Evolutionary conservation across 2,113 vertebrate genomes (phyloP).

Genomic region (Thomomys bottae): DNA sequence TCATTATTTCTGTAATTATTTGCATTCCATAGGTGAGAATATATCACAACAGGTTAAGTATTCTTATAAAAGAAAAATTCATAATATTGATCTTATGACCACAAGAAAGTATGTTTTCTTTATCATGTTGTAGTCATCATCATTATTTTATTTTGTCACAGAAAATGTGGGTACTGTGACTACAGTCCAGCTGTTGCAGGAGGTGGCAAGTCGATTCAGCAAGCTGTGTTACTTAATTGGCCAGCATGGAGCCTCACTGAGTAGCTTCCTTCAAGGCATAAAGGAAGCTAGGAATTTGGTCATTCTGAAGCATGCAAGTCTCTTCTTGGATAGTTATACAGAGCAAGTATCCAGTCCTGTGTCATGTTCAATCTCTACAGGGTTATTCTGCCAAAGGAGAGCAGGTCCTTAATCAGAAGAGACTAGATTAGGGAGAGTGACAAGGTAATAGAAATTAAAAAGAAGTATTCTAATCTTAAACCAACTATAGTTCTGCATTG

Average conservation of each 20-base stretch:
- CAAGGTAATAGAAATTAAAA: constrained; percentile 60
- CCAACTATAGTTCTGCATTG: constrained; percentile 43
- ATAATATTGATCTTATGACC: not conserved
- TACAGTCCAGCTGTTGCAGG: constrained; percentile 90
- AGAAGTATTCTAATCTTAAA: constrained; percentile 56
- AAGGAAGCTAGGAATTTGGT: constrained; percentile 91
- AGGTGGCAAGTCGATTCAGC: constrained; percentile 90
- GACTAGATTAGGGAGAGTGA: constrained; percentile 73
- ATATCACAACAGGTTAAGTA: not conserved
- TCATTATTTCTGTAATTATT: constrained; percentile 1
- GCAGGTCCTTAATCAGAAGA: constrained; percentile 70
- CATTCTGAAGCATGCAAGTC: constrained; percentile 90
- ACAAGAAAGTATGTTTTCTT: constrained; percentile 12
- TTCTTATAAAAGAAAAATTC: constrained; percentile 14
- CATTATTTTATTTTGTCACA: constrained; percentile 80
- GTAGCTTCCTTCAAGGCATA: constrained; percentile 90
- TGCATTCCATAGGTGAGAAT: not conserved
- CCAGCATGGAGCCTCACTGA: constrained; percentile 93
- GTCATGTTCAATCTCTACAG: constrained; percentile 75
- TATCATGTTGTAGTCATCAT: not conserved
- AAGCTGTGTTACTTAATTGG: constrained; percentile 95
- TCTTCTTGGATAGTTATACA: constrained; percentile 94
- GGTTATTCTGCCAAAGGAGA: constrained; percentile 68
- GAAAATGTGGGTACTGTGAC: constrained; percentile 89
- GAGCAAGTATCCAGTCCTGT: constrained; percentile 88